Evolutionary conservation across 2,888 invertebrate genomes (phyloP).

Genomic region (Lasioglossum marginatum): DNA sequence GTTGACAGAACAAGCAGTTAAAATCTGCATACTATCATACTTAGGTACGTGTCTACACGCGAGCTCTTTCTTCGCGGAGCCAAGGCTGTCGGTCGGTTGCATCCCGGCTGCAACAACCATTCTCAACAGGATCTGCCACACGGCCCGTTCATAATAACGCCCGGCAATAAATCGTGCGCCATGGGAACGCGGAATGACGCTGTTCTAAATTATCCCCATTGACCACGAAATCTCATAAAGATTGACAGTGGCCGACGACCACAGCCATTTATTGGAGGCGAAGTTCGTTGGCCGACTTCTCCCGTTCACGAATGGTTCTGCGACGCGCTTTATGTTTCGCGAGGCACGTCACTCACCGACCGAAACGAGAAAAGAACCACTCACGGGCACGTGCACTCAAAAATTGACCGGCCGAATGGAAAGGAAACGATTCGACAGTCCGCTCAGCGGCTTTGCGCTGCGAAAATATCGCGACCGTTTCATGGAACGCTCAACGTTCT

Average conservation of each 20-base stretch:
- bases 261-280: constrained; percentile 79
- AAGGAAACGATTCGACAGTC: constrained; percentile 23
- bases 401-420: constrained; percentile 50
- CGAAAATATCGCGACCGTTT: constrained; percentile 54
- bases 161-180: constrained; percentile 64
- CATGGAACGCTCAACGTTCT: constrained; percentile 24
- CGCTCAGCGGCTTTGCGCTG: constrained; percentile 32
- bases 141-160: constrained; percentile 64
- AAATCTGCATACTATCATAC: constrained; percentile 59
- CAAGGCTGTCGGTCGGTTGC: constrained; percentile 40
- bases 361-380: constrained; percentile 29
- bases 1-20: constrained; percentile 58
- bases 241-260: constrained; percentile 80
- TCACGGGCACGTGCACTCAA: constrained; percentile 54
- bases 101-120: constrained; percentile 53
- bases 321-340: constrained; percentile 60
- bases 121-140: constrained; percentile 55
- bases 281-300: constrained; percentile 75
- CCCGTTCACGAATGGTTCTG: constrained; percentile 42
- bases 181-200: constrained; percentile 69
- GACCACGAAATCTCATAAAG: constrained; percentile 81
- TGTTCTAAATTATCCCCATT: constrained; percentile 77
- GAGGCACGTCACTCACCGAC: constrained; percentile 28
- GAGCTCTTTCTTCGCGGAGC: constrained; percentile 30
- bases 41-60: constrained; percentile 52